Evolutionary conservation across 1,140 invertebrate species (phyloP), one percentile per base, ranked within the genome.

Genomic region (Tetramorium simillimum): DNA sequence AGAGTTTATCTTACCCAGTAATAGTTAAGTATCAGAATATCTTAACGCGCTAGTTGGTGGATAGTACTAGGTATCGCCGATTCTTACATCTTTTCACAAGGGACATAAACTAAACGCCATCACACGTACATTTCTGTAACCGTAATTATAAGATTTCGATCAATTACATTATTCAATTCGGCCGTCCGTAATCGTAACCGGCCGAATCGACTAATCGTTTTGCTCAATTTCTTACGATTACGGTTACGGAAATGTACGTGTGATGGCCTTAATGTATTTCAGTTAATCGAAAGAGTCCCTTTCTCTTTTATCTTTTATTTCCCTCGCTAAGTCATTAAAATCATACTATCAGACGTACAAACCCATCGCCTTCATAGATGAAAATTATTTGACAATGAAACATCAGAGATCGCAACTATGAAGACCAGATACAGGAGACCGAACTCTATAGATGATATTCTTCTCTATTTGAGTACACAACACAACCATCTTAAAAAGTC

Each of bases 301-400:
- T 56, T 43, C 10, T 21, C n/a, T 40, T 12, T 58, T 33, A 33
- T 33, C 18, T 43, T 33, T 21, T 70, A 62, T 80, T 67, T 58
- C 37, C 14, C 3, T 58, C 46, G 37, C 28, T 33, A 40, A 56
- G 5, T 56, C 77, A 53, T 69, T 53, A 16, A 51, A 80, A 69
- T 7, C 49, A 12, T 37, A 46, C 37, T 28, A 63, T 82, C 40
- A 72, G 43, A 81, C 28, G 53, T 82, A 62, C 65, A 81, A 81
- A 81, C 53, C 80, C 84, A 10, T 81, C 53, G 76, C 21, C 46
- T 86, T 81, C 33, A 43, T n/a, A 70, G 53, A 62, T 46, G 21
- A 49, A 82, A 86, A 58, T 80, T 16, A 78, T 77, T 72, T 62
- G 24, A 86, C 56, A 86, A 43, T 53, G 85, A 90, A 72, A 60